Evolutionary conservation across 2,113 vertebrate species (phyloP).

Genomic region (Dicaeum eximium): DNA sequence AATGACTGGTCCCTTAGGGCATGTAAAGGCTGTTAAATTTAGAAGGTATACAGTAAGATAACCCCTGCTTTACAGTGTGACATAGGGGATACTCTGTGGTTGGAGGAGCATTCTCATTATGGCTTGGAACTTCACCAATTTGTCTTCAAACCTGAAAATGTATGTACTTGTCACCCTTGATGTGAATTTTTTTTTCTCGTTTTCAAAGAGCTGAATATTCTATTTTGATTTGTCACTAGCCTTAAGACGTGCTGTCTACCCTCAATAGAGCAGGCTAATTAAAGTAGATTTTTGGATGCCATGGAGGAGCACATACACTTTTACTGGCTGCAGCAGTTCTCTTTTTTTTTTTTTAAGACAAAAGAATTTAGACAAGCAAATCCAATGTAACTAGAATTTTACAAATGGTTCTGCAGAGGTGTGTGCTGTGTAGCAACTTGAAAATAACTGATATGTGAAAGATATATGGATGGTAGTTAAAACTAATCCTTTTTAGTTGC

Average conservation of each 20-base stretch:
- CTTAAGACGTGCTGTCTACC: neutral
- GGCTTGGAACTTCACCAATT: neutral
- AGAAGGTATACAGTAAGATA: constrained; percentile 15
- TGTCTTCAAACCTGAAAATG: neutral
- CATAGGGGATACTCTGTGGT: neutral
- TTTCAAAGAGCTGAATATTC: neutral
- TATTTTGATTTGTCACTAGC: neutral
- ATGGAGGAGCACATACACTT: neutral
- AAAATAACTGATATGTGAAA: neutral
- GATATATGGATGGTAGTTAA: neutral
- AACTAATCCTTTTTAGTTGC: neutral
- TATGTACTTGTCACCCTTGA: neutral
- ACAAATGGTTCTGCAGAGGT: neutral
- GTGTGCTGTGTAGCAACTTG: neutral
- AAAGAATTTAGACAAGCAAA: neutral
- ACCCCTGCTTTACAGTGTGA: constrained; percentile 40
- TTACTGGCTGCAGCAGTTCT: neutral
- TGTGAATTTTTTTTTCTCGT: neutral
- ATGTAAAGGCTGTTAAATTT: constrained; percentile 63
- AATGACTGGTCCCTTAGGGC: constrained; percentile 60
- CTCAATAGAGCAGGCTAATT: neutral
- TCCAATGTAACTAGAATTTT: neutral
- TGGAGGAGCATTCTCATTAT: neutral
- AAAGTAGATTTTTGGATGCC: neutral
- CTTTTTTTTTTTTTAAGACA: neutral